phyloP scores from a whole-genome alignment of 2,888 invertebrate genomes.

The Mimas tiliae region DNA sequence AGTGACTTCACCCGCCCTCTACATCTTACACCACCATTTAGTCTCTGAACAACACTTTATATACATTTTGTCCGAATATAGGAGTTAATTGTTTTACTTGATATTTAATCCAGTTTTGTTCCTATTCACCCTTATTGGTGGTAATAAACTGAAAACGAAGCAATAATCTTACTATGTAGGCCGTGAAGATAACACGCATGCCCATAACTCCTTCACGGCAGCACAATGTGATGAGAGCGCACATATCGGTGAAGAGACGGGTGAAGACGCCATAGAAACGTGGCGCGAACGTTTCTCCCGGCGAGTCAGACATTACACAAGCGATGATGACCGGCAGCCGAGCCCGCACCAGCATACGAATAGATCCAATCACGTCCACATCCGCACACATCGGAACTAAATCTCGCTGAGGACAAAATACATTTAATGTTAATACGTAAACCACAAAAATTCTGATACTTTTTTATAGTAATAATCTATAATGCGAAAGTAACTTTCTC shows the following conservation, averaged over 20 bases:
- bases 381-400: slow-evolving; percentile 47
- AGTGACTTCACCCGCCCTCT: no score
- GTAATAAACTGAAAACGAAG: no score
- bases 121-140: no score
- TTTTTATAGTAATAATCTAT: no score
- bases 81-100: no score
- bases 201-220: slow-evolving; percentile 53
- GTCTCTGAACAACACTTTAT: no score
- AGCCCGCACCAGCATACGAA: slow-evolving; percentile 52
- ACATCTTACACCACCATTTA: no score
- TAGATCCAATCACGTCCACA: slow-evolving; percentile 47
- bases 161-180: slow-evolving; percentile 51
- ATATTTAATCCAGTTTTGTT: no score
- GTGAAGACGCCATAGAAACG: slow-evolving; percentile 59
- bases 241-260: slow-evolving; percentile 59
- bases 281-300: slow-evolving; percentile 45
- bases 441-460: no score
- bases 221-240: slow-evolving; percentile 53
- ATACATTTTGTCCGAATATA: no score
- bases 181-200: slow-evolving; percentile 46
- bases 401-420: slow-evolving; percentile 38
- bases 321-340: slow-evolving; percentile 60
- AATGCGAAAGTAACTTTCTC: no score
- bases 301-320: slow-evolving; percentile 49
- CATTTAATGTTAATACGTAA: no score